These are phyloP conservation scores for Chrysochloris asiatica DNA, from an alignment of 2,113 vertebrate genomes.

Conservation along the genomic window DNA sequence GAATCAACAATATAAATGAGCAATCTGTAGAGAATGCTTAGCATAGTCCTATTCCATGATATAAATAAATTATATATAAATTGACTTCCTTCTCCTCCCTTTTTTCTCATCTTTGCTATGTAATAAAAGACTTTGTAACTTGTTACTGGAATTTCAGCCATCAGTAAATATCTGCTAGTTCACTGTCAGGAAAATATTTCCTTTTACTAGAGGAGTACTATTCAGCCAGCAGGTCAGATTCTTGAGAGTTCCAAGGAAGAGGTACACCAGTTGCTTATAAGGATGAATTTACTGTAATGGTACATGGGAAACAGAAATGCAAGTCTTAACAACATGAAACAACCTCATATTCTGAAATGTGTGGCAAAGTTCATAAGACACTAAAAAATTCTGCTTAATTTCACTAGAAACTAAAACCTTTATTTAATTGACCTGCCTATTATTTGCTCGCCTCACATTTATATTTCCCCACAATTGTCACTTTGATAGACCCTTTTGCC, in stretches of 20 bases:
- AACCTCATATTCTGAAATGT: neutral
- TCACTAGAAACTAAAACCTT: neutral
- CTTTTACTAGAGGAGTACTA: neutral
- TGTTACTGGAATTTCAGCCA: neutral
- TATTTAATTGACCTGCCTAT: neutral
- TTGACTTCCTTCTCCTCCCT: neutral
- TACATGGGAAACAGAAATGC: neutral
- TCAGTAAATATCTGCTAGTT: neutral
- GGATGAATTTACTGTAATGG: neutral
- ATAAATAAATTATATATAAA: slow-evolving; percentile 16
- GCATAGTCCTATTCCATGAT: neutral
- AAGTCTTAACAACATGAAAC: neutral
- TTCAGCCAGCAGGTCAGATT: neutral
- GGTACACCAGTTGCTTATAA: neutral
- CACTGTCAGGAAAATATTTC: neutral
- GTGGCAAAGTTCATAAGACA: neutral
- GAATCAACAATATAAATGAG: neutral
- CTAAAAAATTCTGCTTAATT: neutral
- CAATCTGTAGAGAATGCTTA: neutral
- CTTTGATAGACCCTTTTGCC: neutral
- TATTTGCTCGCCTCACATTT: slow-evolving; percentile 1
- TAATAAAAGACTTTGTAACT: neutral
- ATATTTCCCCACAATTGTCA: neutral
- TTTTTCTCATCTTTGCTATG: neutral
- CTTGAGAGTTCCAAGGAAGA: slow-evolving; percentile 4